Evolutionary conservation across 2,888 invertebrate genomes (phyloP).

Genomic region (Tryphoninae sp.): DNA sequence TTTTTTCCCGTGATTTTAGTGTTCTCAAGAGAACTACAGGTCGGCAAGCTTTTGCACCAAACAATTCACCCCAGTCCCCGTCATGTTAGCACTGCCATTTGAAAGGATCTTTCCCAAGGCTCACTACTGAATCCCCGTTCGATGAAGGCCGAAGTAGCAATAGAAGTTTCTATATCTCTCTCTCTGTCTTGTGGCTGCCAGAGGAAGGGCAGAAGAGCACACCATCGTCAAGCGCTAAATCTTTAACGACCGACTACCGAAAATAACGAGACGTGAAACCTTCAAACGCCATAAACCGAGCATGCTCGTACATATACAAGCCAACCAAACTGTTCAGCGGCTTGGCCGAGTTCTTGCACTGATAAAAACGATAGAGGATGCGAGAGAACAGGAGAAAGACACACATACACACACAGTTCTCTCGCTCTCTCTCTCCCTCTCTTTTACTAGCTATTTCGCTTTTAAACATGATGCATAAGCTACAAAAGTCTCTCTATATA

Average conservation of each 20-base stretch:
- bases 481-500: not conserved
- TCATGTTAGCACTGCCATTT: slow-evolving; percentile 32
- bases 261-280: slow-evolving; percentile 52
- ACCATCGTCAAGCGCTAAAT: slow-evolving; percentile 58
- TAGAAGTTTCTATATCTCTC: slow-evolving; percentile 18
- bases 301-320: slow-evolving; percentile 28
- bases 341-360: slow-evolving; percentile 2
- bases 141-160: slow-evolving; percentile 28
- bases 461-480: slow-evolving; percentile 20
- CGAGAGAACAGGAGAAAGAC: not conserved
- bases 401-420: slow-evolving; percentile 21
- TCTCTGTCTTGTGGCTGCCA: not conserved
- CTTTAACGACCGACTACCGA: slow-evolving; percentile 64
- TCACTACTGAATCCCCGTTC: not conserved
- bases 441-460: not conserved
- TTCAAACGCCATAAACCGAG: slow-evolving; percentile 61
- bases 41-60: slow-evolving; percentile 12
- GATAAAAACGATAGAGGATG: not conserved
- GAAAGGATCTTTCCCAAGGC: slow-evolving; percentile 30
- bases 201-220: slow-evolving; percentile 34
- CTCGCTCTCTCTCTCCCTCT: not conserved
- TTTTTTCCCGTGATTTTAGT: slow-evolving; percentile 38
- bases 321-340: slow-evolving; percentile 4
- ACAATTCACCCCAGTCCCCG: slow-evolving; percentile 6
- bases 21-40: not conserved